phyloP scores from a whole-genome alignment of 2,113 vertebrate genomes.

The Columba livia region DNA sequence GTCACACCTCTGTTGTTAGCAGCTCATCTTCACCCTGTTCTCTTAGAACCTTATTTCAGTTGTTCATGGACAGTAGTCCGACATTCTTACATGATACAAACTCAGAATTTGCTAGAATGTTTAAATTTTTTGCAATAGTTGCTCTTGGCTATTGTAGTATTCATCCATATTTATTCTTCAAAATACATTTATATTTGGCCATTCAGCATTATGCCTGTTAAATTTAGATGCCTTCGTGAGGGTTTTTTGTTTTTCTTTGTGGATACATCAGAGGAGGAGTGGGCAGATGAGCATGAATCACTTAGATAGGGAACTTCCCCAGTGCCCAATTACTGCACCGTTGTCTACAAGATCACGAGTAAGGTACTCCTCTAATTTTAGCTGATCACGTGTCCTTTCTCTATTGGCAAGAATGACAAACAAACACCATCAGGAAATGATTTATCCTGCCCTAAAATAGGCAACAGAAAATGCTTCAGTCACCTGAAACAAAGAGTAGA shows the following conservation, averaged over 20 bases:
- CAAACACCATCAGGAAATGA: background rate
- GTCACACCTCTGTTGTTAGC: background rate
- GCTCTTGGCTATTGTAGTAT: background rate
- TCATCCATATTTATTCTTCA: background rate
- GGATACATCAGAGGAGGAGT: background rate
- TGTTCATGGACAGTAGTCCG: background rate
- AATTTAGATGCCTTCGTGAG: background rate
- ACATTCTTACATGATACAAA: background rate
- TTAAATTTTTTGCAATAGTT: background rate
- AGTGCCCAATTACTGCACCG: background rate
- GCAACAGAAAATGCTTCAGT: background rate
- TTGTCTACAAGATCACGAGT: background rate
- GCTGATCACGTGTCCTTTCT: background rate
- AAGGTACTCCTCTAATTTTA: background rate
- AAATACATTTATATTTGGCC: background rate
- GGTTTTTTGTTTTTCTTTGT: background rate
- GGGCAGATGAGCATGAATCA: background rate
- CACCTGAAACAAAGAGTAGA: background rate
- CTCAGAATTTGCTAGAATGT: background rate
- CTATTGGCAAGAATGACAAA: background rate
- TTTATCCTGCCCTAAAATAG: background rate
- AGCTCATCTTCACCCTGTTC: background rate
- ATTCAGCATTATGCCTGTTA: background rate
- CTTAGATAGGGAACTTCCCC: background rate
- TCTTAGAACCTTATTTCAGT: background rate